Evolutionary conservation across 2,888 invertebrate genomes (phyloP), one percentile per base, ranked within the genome.

Genomic region (Drosophila vallismaia): DNA sequence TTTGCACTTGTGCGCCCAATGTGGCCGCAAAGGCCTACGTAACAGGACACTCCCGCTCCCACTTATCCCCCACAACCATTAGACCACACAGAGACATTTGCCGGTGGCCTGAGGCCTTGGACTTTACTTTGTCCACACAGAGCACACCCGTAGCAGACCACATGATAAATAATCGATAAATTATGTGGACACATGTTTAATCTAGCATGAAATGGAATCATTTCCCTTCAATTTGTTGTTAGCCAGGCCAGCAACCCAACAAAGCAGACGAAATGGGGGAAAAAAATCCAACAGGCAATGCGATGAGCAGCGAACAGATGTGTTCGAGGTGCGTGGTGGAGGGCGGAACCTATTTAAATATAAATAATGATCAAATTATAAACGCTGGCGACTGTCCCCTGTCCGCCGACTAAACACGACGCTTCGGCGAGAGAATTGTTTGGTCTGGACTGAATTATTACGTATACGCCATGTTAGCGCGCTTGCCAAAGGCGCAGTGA

Each of bases 141-240:
- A 71, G 71, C 67, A 59, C 63, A 67, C 56, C 51, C 45, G 59
- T 40, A 59, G 79, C 63, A 66, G 74, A 87, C 85, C 86, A 84
- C 86, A 90, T 88, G 84, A 89, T 89, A 89, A 90, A 90, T 90
- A 90, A 91, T 90, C 91, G 89, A 90, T 91, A 90, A 89, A 89
- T 90, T 89, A 89, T 89, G 87, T 89, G 86, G 83, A 86, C 89
- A 90, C 82, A 89, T 88, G 91, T 89, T 91, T 85, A 90, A 91
- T 90, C 88, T 90, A 88, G 82, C 91, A 89, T 90, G 83, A 90
- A 90, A 91, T 90, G 79, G 88, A 88, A 91, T 90, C 89, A 90
- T 89, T 90, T 90, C 89, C 89, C 88, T 79, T 86, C 89, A 89
- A 89, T 90, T 90, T 90, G 89, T 88, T 88, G 84, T 76, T 78